phyloP scores from a whole-genome alignment of 1,140 invertebrate genomes.

The Temnothorax curvispinosus region DNA sequence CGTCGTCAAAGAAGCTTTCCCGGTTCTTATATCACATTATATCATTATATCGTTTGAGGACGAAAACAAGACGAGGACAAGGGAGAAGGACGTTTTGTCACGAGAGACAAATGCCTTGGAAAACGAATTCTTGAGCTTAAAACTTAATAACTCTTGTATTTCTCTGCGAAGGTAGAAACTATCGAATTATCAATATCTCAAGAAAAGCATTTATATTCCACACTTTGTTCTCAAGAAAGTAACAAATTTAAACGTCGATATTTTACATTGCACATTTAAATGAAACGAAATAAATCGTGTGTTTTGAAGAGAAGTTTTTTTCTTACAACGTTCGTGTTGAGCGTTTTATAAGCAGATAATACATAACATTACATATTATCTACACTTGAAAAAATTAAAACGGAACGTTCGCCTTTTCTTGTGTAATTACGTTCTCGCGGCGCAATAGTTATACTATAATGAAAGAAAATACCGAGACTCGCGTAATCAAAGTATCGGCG shows the following conservation, averaged over 20 bases:
- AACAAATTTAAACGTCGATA: background rate
- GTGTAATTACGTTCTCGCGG: background rate
- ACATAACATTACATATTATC: background rate
- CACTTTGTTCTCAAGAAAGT: background rate
- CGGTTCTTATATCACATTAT: conserved; percentile 31
- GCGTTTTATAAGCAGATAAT: background rate
- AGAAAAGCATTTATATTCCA: background rate
- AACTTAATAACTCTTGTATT: conserved; percentile 19
- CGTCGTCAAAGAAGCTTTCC: conserved; percentile 24
- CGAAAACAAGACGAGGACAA: background rate
- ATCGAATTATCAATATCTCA: background rate
- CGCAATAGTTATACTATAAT: background rate
- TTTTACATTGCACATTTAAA: background rate
- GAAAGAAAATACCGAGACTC: background rate
- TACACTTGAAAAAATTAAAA: background rate
- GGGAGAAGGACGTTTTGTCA: background rate
- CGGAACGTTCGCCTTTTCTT: background rate
- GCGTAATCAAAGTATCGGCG: background rate
- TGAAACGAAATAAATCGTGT: background rate
- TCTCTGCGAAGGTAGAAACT: background rate
- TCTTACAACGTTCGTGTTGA: background rate
- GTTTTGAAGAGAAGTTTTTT: background rate
- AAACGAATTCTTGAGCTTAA: conserved; percentile 15
- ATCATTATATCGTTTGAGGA: conserved; percentile 24
- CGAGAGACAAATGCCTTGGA: conserved; percentile 3